A percentile compares a stretch with the other conserved stretches of the same genome.
Conservation (phyloP, 2,888 invertebrate species). For the Muscina levida region DNA sequence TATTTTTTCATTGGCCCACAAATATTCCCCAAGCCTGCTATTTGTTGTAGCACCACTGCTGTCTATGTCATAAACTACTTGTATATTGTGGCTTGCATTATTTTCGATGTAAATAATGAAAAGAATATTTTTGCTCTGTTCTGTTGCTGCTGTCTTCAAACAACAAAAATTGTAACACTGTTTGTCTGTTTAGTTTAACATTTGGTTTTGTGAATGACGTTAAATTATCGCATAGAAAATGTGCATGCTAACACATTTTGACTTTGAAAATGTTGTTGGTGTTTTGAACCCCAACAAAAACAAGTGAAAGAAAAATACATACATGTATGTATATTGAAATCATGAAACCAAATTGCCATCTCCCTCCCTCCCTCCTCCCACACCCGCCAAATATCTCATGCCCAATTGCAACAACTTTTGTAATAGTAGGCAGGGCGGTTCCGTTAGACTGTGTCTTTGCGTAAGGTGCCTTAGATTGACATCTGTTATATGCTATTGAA, state of each 20-base stretch:
- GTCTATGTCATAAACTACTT: not conserved
- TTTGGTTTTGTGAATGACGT: conserved; percentile 15
- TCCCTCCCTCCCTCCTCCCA: not conserved
- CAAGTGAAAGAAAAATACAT: not conserved
- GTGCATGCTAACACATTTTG: conserved; percentile 43
- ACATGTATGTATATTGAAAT: no score
- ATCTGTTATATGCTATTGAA: conserved; percentile 55
- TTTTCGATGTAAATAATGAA: not conserved
- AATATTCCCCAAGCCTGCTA: no score
- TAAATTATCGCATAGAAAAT: conserved; percentile 2
- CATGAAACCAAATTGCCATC: not conserved
- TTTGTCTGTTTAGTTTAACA: conserved; percentile 33
- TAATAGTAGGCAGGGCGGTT: conserved; percentile 30
- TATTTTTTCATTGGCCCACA: no score
- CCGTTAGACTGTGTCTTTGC: conserved; percentile 1
- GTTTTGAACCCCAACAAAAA: no score
- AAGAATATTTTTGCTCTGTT: not conserved
- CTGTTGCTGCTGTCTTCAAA: not conserved
- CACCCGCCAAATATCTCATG: not conserved
- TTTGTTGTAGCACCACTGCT: not conserved
- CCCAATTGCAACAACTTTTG: not conserved
- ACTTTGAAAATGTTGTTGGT: conserved; percentile 49
- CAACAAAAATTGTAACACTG: not conserved
- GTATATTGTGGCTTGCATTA: conserved; percentile 5
- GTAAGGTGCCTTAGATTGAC: conserved; percentile 60